phyloP scores from a whole-genome alignment of 2,888 invertebrate species.

The Venusia cambrica region DNA sequence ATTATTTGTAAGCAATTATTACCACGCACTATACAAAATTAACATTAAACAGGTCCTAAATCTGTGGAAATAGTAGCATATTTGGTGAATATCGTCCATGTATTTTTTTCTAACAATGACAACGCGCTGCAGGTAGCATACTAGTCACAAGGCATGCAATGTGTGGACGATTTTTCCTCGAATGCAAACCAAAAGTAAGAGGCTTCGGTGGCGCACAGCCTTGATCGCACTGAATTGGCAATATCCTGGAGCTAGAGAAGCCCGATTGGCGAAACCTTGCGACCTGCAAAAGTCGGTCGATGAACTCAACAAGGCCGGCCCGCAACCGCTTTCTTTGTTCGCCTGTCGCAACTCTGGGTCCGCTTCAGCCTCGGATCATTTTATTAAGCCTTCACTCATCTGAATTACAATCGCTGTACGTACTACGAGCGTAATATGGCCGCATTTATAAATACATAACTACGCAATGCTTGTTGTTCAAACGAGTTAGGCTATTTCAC shows the following conservation, averaged over 20 bases:
- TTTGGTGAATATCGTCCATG: too few species aligned
- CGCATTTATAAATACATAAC: conserved; percentile 32
- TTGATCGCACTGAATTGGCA: conserved; percentile 78
- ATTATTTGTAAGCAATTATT: too few species aligned
- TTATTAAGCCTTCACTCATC: conserved; percentile 72
- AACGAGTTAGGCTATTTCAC: conserved; percentile 17
- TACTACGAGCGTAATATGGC: conserved; percentile 32
- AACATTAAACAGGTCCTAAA: too few species aligned
- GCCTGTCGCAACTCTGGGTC: conserved; percentile 66
- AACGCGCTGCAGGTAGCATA: too few species aligned
- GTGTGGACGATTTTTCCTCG: conserved; percentile 48
- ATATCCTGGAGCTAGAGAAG: conserved; percentile 79
- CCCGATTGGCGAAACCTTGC: conserved; percentile 80
- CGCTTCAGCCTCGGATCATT: conserved; percentile 67
- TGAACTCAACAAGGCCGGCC: conserved; percentile 75
- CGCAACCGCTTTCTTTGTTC: conserved; percentile 78
- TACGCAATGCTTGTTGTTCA: conserved; percentile 18
- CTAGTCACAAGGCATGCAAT: conserved; percentile 27
- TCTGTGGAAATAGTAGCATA: too few species aligned
- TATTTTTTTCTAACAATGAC: conserved; percentile 4
- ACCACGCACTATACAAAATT: too few species aligned
- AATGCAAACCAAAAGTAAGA: conserved; percentile 66
- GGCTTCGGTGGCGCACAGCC: conserved; percentile 64
- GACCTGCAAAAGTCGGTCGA: conserved; percentile 79
- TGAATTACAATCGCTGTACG: conserved; percentile 52